Base-by-base conservation (phyloP, 2,797 vertebrate genomes). In the Selene dorsalis region DNA sequence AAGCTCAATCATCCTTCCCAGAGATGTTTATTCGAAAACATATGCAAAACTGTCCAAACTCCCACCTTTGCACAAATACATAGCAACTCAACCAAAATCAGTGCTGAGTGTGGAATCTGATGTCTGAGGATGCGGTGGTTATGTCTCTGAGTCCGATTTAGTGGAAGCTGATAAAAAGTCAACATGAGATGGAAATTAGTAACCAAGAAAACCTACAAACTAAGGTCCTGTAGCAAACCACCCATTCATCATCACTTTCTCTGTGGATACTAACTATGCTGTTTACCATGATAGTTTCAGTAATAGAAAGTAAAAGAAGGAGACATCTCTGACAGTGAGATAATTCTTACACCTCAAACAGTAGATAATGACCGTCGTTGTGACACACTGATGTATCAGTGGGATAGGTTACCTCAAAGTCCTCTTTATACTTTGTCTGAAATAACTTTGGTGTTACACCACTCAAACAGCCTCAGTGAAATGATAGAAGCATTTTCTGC, bases 401-500 rank as follows among this genome's bases (percentile, higher is more conserved):
- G 48, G 56, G 57, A 62, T 62, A 39, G 22, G 5, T 24, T 68
- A 0, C 64, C 48, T 62, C 30, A 14, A 20, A 45, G 24, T 11
- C 50, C 35, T 43, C 43, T 45, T 52, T 1, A 64, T 52, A 30
- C 4, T 58, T 63, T 59, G 41, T 58, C 59, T 69, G 77, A 69
- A 35, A 64, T 28, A 17, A 26, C 17, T 17, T 73, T 68, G 50
- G 18, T 63, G 41, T 57, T 58, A 3, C 43, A 69, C 52, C 7
- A 41, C 16, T 18, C 64, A 63, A 62, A 61, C 35, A 52, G 52
- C 20, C 58, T 74, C 11, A 58, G 4, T 52, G 7, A 73, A 55
- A 68, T 56, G 57, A 72, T 35, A 17, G 68, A 45, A 30, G 56
- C 48, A 30, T 79, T 69, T 52, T 69, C 58, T 43, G 58, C 63